These are phyloP conservation scores for Muscidifurax raptorellus DNA, from an alignment of 1,140 invertebrate species.

Conservation along the genomic window DNA sequence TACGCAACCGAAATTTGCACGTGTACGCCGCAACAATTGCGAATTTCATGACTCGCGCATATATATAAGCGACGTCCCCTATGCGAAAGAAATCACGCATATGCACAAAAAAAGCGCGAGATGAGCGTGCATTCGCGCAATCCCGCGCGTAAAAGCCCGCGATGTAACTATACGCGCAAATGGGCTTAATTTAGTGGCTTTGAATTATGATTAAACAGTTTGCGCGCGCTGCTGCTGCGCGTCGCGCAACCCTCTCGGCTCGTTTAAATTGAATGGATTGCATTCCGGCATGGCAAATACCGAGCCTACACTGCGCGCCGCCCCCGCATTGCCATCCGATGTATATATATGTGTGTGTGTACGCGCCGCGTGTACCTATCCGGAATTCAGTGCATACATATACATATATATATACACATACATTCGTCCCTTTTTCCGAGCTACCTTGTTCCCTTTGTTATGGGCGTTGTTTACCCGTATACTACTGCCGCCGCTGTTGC, in stretches of 20 bases:
- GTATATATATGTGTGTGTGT: slow-evolving; percentile 25
- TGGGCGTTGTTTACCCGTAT: slow-evolving; percentile 30
- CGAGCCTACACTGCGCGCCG: not conserved
- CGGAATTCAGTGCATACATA: slow-evolving; percentile 19
- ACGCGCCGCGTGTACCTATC: not conserved
- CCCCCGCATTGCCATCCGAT: slow-evolving; percentile 42
- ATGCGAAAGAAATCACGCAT: not conserved
- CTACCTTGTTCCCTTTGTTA: slow-evolving; percentile 4
- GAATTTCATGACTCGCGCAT: not conserved
- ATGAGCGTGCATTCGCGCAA: not conserved
- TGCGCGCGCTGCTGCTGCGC: slow-evolving; percentile 50
- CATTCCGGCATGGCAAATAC: slow-evolving; percentile 60
- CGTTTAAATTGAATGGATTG: slow-evolving; percentile 68
- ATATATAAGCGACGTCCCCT: not conserved
- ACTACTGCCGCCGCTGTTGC: not conserved
- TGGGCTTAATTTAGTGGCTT: slow-evolving; percentile 64
- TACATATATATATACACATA: too few species aligned
- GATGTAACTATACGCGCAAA: slow-evolving; percentile 56
- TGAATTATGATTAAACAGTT: slow-evolving; percentile 68
- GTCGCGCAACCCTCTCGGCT: slow-evolving; percentile 52
- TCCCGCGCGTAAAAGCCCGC: not conserved
- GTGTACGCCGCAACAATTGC: not conserved
- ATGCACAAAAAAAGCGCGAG: not conserved
- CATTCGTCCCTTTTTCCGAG: slow-evolving; percentile 44
- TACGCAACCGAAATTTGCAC: not conserved